These are phyloP conservation scores for Parazoanthus darwini DNA, from an alignment of 92 coral and sea anemone genomes.

Conservation along the genomic window DNA sequence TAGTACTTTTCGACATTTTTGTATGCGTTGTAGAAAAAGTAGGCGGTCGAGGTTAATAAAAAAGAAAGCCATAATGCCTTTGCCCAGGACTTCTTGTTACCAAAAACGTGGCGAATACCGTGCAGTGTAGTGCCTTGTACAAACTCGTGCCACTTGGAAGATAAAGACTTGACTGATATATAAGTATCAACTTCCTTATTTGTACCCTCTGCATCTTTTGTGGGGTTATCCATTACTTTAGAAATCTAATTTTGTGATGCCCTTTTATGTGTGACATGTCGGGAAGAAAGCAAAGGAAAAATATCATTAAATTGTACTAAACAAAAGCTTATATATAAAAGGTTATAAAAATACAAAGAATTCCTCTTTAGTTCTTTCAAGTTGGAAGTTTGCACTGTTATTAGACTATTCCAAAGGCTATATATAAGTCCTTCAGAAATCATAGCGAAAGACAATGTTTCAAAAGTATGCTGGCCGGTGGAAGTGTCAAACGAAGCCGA, in stretches of 20 bases:
- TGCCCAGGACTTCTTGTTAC: neutral
- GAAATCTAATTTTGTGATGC: neutral
- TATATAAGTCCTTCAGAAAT: too few relatives aligned
- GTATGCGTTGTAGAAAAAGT: neutral
- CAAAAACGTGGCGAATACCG: conserved; percentile 53
- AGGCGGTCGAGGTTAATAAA: conserved; percentile 1
- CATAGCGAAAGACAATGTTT: too few relatives aligned
- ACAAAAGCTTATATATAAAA: neutral
- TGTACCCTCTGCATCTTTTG: neutral
- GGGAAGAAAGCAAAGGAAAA: neutral
- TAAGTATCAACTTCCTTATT: neutral
- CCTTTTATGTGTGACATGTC: neutral
- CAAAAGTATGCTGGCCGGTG: too few relatives aligned
- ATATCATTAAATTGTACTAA: neutral
- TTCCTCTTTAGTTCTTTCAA: too few relatives aligned
- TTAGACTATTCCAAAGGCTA: too few relatives aligned
- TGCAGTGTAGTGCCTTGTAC: conserved; percentile 57
- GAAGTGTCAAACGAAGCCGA: too few relatives aligned
- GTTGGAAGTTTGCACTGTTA: too few relatives aligned
- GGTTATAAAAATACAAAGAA: too few relatives aligned
- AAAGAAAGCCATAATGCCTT: conserved; percentile 45
- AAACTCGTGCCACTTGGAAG: conserved; percentile 53
- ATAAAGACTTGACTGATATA: conserved; percentile 4
- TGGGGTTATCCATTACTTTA: neutral
- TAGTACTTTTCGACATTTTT: conserved; percentile 9